Percentiles rank a stretch among this genome's conserved stretches.
phyloP scores from a whole-genome alignment of 2,797 vertebrate genomes.

The Brachyalestes nurse region DNA sequence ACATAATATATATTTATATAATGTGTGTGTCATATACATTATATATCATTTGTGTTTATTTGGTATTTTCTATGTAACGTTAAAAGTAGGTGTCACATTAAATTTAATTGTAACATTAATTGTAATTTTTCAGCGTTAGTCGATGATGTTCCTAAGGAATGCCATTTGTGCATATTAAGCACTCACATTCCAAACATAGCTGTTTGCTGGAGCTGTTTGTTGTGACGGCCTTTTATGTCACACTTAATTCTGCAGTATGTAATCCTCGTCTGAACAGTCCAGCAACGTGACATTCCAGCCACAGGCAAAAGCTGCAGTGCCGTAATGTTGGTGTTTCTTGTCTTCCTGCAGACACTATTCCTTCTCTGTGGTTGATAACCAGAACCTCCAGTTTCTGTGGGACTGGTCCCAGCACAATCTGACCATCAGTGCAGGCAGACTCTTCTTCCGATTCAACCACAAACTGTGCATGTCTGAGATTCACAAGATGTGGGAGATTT shows the following conservation, averaged over 20 bases:
- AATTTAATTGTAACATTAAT: not conserved
- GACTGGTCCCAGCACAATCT: constrained; percentile 97
- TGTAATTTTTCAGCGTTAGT: constrained; percentile 12
- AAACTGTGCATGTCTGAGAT: constrained; percentile 96
- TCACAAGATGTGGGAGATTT: constrained; percentile 93
- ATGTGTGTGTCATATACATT: too few relatives aligned
- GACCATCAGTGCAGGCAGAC: constrained; percentile 89
- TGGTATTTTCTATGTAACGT: not conserved
- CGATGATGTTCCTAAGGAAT: not conserved
- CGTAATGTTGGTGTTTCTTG: constrained; percentile 3
- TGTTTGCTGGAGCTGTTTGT: constrained; percentile 28
- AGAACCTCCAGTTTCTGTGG: constrained; percentile 96
- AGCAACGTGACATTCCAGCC: not conserved
- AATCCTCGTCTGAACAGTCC: not conserved
- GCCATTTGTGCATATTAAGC: constrained; percentile 24
- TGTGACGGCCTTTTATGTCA: constrained; percentile 11
- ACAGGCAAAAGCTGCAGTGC: not conserved
- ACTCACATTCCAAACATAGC: constrained; percentile 12
- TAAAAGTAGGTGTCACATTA: not conserved
- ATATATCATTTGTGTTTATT: too few relatives aligned
- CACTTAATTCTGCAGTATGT: constrained; percentile 6
- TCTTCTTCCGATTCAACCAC: constrained; percentile 92
- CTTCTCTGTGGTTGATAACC: constrained; percentile 94
- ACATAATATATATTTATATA: too few relatives aligned
- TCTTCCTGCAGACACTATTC: constrained; percentile 84